Percentiles rank a stretch among this genome's conserved stretches.
phyloP scores from a whole-genome alignment of 2,888 invertebrate species.

The Philereme vetulata region DNA sequence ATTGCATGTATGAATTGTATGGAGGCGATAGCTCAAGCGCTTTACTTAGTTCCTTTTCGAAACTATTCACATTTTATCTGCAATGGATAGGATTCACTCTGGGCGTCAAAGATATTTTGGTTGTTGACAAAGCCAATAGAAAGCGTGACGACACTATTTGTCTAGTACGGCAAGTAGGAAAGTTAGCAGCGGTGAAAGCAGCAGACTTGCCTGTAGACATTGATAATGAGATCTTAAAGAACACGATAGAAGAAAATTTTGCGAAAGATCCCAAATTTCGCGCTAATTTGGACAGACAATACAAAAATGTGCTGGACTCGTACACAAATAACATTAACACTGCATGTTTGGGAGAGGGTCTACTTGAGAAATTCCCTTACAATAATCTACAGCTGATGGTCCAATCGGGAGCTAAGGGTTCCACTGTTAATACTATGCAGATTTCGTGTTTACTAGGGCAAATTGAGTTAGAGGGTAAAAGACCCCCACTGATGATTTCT shows the following conservation, averaged over 20 bases:
- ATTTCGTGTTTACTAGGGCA: conserved; percentile 99
- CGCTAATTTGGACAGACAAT: conserved; percentile 91
- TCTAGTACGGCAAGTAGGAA: conserved; percentile 86
- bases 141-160: conserved; percentile 88
- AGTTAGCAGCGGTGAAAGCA: conserved; percentile 86
- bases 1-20: conserved; percentile 97
- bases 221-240: conserved; percentile 83
- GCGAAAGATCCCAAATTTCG: conserved; percentile 90
- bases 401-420: conserved; percentile 99
- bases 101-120: conserved; percentile 97
- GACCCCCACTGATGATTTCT: conserved; percentile 97
- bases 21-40: conserved; percentile 93
- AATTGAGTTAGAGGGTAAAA: conserved; percentile 98
- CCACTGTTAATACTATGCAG: conserved; percentile 98
- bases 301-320: conserved; percentile 90
- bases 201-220: conserved; percentile 86
- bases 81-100: conserved; percentile 97
- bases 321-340: conserved; percentile 96
- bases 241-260: conserved; percentile 88
- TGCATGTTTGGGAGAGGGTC: conserved; percentile 92
- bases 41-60: conserved; percentile 94
- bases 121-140: conserved; percentile 88
- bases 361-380: conserved; percentile 93
- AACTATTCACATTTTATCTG: conserved; percentile 95
- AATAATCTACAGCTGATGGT: conserved; percentile 99